phyloP scores from a whole-genome alignment of 2,113 vertebrate genomes.

The Myotis brandtii region DNA sequence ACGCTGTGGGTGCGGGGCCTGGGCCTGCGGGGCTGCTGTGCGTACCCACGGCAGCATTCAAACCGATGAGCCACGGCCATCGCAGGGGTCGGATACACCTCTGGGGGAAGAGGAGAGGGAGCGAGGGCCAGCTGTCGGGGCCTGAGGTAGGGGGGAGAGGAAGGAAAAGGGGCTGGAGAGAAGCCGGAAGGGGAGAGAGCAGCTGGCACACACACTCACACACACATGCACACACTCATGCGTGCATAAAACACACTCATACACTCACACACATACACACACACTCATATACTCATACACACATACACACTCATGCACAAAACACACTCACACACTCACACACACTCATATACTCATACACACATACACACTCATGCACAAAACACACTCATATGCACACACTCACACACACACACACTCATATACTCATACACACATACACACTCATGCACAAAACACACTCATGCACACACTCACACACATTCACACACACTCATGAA shows the following conservation, averaged over 20 bases:
- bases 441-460: accelerated
- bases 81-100: neutral
- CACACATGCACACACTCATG: neutral
- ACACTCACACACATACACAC: neutral
- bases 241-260: accelerated
- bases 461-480: accelerated
- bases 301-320: neutral
- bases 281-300: neutral
- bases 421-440: neutral
- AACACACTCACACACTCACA: too few relatives aligned
- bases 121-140: too few relatives aligned
- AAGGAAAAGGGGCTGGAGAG: neutral
- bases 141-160: neutral
- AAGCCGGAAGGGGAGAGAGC: neutral
- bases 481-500: neutral
- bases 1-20: too few relatives aligned
- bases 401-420: too few relatives aligned
- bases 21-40: too few relatives aligned
- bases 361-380: neutral
- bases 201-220: neutral
- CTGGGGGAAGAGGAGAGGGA: too few relatives aligned
- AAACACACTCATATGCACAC: neutral
- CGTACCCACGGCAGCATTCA: too few relatives aligned
- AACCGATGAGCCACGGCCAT: accelerated
- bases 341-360: neutral